Base-by-base conservation (phyloP, 2,888 invertebrate species). In the Volucella bombylans region DNA sequence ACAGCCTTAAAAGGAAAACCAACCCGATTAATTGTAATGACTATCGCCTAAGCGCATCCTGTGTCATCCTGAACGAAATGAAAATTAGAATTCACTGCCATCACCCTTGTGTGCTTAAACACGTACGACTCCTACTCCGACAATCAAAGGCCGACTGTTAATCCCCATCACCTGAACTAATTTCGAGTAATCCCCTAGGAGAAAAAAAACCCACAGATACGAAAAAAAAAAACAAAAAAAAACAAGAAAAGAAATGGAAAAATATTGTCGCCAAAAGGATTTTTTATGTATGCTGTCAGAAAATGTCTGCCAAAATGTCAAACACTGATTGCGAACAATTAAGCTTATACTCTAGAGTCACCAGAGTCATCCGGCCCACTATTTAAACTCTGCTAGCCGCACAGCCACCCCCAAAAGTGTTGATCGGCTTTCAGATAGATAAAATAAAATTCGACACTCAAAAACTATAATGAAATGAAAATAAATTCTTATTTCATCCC, bases 381-480 rank as follows among this genome's bases (percentile, higher is more conserved):
- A 39, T 41, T 18, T 31, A 64, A 59, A 61, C 59, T 73, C 61
- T 78, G 68, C 31, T 31, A 6, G 6, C 6, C 6, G 6, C 0
- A 6, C 31, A 31, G 31, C 6, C 31, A 31, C 31, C 31, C 31
- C 31, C 4, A 31, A 69, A 64, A 67, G 62, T 64, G 69, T 65
- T 74, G 64, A 73, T 68, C 82, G 41, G 67, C 68, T 54, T 41
- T 74, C 73, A 69, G 43, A 68, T 41, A 43, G 41, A 47, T 65
- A 61, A 67, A 77, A 79, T 64, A 82, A 82, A 73, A 78, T 83
- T 80, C 74, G 74, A 80, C 80, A 80, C 61, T 74, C 47, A 71
- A 83, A 65, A 80, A 73, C 80, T 83, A 68, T 74, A 79, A 65
- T 65, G 78, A 83, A 79, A 83, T 69, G 83, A 69, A 55, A 83